These are phyloP conservation scores for Fopius arisanus DNA, from an alignment of 1,140 invertebrate species.

Conservation along the genomic window DNA sequence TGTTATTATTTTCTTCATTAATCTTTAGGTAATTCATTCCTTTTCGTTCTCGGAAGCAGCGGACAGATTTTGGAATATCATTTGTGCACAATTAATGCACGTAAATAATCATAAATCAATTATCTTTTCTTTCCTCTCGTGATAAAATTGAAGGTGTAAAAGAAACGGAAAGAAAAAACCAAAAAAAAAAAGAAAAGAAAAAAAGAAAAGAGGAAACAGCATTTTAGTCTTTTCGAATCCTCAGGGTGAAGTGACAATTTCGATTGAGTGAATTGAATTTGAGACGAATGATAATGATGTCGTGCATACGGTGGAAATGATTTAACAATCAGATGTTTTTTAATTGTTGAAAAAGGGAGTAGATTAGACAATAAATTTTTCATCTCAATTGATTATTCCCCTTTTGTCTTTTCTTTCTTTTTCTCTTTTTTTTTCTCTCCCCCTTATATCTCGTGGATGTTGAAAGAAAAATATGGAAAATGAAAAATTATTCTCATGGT, in stretches of 20 bases:
- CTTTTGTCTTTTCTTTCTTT: background rate
- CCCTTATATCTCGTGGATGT: background rate
- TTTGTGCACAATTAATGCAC: slow-evolving; percentile 31
- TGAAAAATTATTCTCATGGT: slow-evolving; percentile 49
- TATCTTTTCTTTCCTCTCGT: background rate
- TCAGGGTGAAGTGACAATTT: no score
- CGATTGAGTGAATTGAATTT: no score
- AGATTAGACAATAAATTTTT: background rate
- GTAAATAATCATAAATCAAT: background rate
- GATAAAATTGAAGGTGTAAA: background rate
- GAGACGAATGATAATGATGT: background rate
- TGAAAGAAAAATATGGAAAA: background rate
- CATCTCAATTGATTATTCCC: background rate
- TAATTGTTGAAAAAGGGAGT: background rate
- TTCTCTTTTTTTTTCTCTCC: background rate
- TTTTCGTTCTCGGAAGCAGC: slow-evolving; percentile 50
- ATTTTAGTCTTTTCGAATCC: no score
- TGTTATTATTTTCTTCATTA: slow-evolving; percentile 7
- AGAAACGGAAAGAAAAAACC: background rate
- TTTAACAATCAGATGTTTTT: background rate
- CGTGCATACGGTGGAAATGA: background rate
- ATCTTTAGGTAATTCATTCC: background rate
- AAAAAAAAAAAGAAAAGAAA: background rate
- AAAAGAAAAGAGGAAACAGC: background rate
- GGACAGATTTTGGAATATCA: slow-evolving; percentile 51